Conservation (phyloP, 2,113 vertebrate genomes). For the Gymnobelideus leadbeateri region DNA sequence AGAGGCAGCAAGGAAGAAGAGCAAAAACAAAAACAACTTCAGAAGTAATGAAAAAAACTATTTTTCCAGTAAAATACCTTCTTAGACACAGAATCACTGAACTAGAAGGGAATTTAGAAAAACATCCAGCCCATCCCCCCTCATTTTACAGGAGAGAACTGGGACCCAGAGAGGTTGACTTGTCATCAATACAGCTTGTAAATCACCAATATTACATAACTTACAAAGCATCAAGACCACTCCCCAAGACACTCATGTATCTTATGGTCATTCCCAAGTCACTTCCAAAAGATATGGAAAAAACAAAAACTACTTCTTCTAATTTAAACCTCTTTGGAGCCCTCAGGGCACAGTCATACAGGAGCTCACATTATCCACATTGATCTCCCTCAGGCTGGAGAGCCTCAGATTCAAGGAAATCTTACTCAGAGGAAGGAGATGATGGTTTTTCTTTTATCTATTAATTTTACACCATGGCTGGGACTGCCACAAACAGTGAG, state of each 20-base stretch:
- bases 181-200: constrained; percentile 2
- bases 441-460: background rate
- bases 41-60: constrained; percentile 76
- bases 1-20: constrained; percentile 86
- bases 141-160: background rate
- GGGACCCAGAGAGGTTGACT: background rate
- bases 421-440: background rate
- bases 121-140: background rate
- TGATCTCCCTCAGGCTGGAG: background rate
- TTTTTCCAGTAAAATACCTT: constrained; percentile 51
- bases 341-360: constrained; percentile 14
- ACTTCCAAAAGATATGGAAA: constrained; percentile 13
- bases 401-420: background rate
- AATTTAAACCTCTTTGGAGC: constrained; percentile 39
- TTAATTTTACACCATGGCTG: background rate
- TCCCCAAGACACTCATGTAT: constrained; percentile 18
- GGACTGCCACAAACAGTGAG: constrained; percentile 14
- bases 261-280: background rate
- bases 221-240: constrained; percentile 27
- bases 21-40: constrained; percentile 81
- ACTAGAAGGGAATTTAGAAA: background rate
- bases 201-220: constrained; percentile 49
- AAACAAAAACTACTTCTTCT: background rate
- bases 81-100: background rate
- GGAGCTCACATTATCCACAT: background rate